These are phyloP conservation scores for Peromyscus maniculatus DNA, from an alignment of 2,113 vertebrate genomes.

Conservation along the genomic window DNA sequence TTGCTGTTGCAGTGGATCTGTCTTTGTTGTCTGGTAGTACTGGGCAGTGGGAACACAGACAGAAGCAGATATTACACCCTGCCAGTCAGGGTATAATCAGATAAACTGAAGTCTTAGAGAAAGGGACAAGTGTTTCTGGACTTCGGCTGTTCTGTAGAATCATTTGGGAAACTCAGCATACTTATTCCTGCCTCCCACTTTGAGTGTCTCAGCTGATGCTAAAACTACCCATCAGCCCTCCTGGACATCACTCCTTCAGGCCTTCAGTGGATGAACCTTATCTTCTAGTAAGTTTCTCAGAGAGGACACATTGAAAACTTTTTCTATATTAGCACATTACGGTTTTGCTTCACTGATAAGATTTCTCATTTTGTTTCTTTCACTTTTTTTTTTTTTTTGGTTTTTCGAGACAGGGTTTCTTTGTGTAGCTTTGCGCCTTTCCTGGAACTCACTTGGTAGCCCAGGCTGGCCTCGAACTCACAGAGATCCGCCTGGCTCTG, in stretches of 20 bases:
- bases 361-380: background rate
- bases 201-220: background rate
- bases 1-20: background rate
- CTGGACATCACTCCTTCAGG: background rate
- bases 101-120: background rate
- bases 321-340: background rate
- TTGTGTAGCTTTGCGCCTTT: too few species aligned
- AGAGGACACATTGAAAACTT: background rate
- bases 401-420: too few species aligned
- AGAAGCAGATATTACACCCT: background rate
- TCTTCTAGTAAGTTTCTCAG: background rate
- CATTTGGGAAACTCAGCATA: background rate
- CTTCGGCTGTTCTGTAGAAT: background rate
- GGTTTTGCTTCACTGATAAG: background rate
- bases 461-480: too few species aligned
- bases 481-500: too few species aligned
- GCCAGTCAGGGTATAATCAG: conserved; percentile 15
- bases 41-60: background rate
- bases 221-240: background rate
- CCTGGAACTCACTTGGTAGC: too few species aligned
- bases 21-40: background rate
- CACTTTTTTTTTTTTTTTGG: background rate
- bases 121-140: background rate
- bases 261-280: conserved; percentile 2
- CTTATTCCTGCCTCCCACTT: background rate